Evolutionary conservation across 1,140 invertebrate species (phyloP).

Genomic region (Drosophila quadrilineata): DNA sequence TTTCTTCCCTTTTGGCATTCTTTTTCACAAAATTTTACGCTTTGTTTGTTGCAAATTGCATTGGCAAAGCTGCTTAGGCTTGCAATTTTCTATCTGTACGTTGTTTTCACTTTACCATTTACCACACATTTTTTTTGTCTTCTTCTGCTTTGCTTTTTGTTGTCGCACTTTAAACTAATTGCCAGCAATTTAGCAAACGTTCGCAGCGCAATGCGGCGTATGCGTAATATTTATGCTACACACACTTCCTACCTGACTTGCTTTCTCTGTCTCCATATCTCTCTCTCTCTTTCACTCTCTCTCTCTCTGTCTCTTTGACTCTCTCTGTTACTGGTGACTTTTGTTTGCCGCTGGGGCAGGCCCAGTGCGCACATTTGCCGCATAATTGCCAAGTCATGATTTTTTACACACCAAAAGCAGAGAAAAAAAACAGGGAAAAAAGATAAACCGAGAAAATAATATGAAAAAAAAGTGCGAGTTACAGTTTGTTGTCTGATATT

Average conservation of each 20-base stretch:
- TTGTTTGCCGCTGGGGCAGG: conserved; percentile 50
- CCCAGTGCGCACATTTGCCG: conserved; percentile 76
- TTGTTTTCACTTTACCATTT: not conserved
- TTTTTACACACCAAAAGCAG: conserved; percentile 61
- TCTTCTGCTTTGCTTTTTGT: conserved; percentile 14
- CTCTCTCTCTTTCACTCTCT: not conserved
- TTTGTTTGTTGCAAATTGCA: conserved; percentile 27
- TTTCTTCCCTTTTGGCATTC: not conserved
- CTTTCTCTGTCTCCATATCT: not conserved
- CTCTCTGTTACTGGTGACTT: conserved; percentile 19
- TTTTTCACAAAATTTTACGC: conserved; percentile 19
- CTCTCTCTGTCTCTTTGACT: conserved; percentile 7
- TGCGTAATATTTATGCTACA: conserved; percentile 70
- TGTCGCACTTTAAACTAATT: conserved; percentile 73
- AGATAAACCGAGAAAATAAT: no score
- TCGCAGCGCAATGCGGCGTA: conserved; percentile 72
- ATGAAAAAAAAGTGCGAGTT: conserved; percentile 18
- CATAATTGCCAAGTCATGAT: conserved; percentile 80
- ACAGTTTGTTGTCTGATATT: conserved; percentile 67
- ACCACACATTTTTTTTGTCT: conserved; percentile 2
- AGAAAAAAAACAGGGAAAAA: conserved; percentile 4
- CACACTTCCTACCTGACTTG: not conserved
- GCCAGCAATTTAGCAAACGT: conserved; percentile 75
- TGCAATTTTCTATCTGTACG: conserved; percentile 45
- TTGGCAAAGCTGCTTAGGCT: conserved; percentile 61